Percentiles rank a stretch among this genome's conserved stretches.
These are phyloP conservation scores for Pelusios castaneus DNA, from an alignment of 2,113 vertebrate genomes.

Conservation along the genomic window DNA sequence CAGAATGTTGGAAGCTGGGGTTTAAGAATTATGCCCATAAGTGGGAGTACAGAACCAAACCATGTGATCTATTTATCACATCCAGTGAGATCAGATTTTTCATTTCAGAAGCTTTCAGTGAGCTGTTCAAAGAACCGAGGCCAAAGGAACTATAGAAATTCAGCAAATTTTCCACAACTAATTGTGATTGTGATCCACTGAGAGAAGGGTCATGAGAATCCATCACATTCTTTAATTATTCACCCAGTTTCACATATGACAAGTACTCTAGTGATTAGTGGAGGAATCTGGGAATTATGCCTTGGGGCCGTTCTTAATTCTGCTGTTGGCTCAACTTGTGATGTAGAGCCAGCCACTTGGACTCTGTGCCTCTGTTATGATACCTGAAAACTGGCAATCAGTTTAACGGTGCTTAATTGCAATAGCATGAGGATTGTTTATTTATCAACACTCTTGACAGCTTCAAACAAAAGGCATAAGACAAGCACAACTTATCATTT, in stretches of 20 bases:
- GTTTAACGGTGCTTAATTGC: not conserved
- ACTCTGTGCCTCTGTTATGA: not conserved
- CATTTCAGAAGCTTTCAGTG: not conserved
- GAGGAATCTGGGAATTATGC: not conserved
- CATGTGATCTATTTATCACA: not conserved
- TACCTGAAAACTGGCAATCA: not conserved
- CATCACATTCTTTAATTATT: not conserved
- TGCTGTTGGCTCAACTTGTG: not conserved
- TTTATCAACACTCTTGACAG: not conserved
- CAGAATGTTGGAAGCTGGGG: not conserved
- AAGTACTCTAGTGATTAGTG: not conserved
- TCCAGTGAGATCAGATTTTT: not conserved
- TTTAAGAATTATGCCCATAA: not conserved
- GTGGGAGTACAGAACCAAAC: not conserved
- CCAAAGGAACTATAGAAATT: not conserved
- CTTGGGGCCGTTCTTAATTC: not conserved
- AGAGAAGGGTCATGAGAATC: not conserved
- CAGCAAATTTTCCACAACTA: not conserved
- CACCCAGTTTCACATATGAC: not conserved
- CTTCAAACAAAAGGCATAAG: not conserved
- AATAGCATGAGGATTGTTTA: not conserved
- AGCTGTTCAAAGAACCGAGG: not conserved
- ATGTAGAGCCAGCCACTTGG: not conserved
- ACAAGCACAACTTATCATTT: not conserved
- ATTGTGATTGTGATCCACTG: not conserved